A percentile compares a stretch with the other conserved stretches of the same genome.
Conservation (phyloP, 2,888 invertebrate genomes). For the Chrysotoxum bicinctum region DNA sequence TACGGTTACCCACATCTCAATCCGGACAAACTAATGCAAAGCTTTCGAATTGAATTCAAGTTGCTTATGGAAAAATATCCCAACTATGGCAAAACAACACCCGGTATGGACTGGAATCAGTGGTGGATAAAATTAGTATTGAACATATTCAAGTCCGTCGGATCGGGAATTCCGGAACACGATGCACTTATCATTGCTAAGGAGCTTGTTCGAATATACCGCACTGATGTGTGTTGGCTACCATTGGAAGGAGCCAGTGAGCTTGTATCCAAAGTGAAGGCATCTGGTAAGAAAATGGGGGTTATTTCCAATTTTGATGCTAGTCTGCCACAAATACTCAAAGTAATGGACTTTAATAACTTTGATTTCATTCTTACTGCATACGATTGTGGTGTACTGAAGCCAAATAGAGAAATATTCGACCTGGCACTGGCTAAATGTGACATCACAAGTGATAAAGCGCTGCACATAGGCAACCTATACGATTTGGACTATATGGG, state of each 20-base stretch:
- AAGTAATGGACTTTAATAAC: constrained; percentile 84
- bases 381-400: constrained; percentile 85
- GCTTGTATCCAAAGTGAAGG: constrained; percentile 83
- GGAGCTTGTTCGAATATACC: constrained; percentile 86
- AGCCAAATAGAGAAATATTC: constrained; percentile 78
- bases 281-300: constrained; percentile 83
- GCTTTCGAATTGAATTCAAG: constrained; percentile 86
- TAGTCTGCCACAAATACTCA: constrained; percentile 86
- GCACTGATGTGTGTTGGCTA: constrained; percentile 88
- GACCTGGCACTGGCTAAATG: constrained; percentile 83
- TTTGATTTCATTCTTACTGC: constrained; percentile 90
- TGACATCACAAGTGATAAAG: constrained; percentile 83
- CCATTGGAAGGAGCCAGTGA: constrained; percentile 85
- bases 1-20: constrained; percentile 83
- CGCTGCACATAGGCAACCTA: constrained; percentile 93
- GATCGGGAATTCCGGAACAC: constrained; percentile 72
- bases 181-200: constrained; percentile 82
- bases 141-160: constrained; percentile 76
- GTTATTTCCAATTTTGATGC: constrained; percentile 96
- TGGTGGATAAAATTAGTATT: constrained; percentile 88
- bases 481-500: constrained; percentile 89
- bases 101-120: constrained; percentile 85
- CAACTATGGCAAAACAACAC: constrained; percentile 88
- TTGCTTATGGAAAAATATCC: constrained; percentile 86
- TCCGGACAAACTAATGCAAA: constrained; percentile 78